Base-by-base conservation (phyloP, 2,888 invertebrate species). In the Seira ritae region DNA sequence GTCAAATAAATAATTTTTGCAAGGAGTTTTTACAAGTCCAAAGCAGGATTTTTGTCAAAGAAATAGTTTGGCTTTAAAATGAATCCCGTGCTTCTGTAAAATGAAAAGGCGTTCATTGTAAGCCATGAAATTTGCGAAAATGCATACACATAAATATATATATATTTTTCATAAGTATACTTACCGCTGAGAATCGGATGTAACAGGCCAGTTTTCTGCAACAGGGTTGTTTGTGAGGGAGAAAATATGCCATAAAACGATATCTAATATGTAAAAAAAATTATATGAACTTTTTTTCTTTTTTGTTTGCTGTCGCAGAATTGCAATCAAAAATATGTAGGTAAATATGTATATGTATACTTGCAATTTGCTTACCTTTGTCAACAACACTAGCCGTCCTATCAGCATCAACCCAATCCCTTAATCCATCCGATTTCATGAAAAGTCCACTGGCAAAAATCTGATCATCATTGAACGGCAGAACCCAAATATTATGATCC, bases 401-500 rank as follows among this genome's bases (percentile, higher is more conserved):
- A 65, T 78, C 65, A 37, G 12, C 67, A 8, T 69, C 19, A 6
- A 60, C 68, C 84, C 84, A 84, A 17, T 68, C 73, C 15, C 62
- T 24, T 15, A 84, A 37, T 15, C 84, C 84, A 10, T 20, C 19
- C 4, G 67, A 50, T 24, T 80, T 69, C 76, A 81, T 24, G 31
- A 42, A 81, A n/a, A 68, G 66, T n/a, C 84, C 84, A 17, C 72
- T 69, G 6, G 80, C 80, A 20, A 31, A 81, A 6, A 84, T 50
- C 65, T 84, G 84, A 20, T 77, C 68, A 4, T 77, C 76, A 68
- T 73, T 65, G 71, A 75, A 76, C 1, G 79, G 79, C 4, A 68
- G 46, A 23, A 75, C 80, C 84, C 84, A 84, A 24, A 80, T 2
- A 42, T 68, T 81, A 19, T 78, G 65, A 22, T 84, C 74, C 10